These are phyloP conservation scores for Chrosomus eos DNA, from an alignment of 2,797 vertebrate genomes.

Conservation along the genomic window DNA sequence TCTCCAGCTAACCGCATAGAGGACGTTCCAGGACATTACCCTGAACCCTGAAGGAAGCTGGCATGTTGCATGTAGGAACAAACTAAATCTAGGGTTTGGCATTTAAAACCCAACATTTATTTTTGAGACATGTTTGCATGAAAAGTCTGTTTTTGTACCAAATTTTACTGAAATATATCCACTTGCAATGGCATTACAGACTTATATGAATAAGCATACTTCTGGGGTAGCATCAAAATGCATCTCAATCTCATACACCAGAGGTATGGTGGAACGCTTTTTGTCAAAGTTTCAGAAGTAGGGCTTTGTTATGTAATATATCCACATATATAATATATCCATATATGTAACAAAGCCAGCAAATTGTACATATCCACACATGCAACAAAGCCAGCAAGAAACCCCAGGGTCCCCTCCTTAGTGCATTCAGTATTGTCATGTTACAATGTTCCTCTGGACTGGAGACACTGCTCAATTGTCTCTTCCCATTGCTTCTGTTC, in stretches of 20 bases:
- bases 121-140: constrained; percentile 2
- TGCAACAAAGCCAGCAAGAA: not conserved
- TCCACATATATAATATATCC: too few relatives aligned
- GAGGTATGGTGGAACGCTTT: not conserved
- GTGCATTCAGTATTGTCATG: not conserved
- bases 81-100: not conserved
- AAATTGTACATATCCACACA: too few relatives aligned
- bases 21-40: constrained; percentile 48
- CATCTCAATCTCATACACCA: not conserved
- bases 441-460: not conserved
- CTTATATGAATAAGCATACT: not conserved
- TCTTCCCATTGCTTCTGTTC: not conserved
- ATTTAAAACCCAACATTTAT: not conserved
- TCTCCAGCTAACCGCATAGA: constrained; percentile 34
- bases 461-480: not conserved
- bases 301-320: not conserved
- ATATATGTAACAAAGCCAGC: too few relatives aligned
- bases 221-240: not conserved
- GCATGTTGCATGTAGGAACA: not conserved
- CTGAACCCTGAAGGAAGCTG: constrained; percentile 24
- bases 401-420: not conserved
- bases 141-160: not conserved
- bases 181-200: not conserved
- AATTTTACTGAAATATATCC: not conserved
- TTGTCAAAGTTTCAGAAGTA: constrained; percentile 6